Evolutionary conservation across 2,113 vertebrate species (phyloP), one percentile per base, ranked within the genome.

Genomic region (Tragelaphus imberbis): DNA sequence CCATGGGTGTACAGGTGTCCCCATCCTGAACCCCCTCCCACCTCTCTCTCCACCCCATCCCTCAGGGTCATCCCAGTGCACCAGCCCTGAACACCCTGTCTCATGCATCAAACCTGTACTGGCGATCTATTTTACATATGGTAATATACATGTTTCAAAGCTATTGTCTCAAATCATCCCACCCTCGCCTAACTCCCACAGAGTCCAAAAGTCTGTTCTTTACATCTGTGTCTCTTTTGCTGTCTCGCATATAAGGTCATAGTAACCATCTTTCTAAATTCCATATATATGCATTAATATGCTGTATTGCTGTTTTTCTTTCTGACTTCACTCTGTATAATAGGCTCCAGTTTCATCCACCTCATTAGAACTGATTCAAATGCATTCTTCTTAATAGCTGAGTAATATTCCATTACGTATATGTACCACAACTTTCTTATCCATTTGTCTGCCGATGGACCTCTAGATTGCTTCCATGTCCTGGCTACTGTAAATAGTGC

Each of bases 381-480:
- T 68, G 65, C 17, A 36, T 36, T 68, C 2, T 5, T 68, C 36
- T 36, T 36, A 68, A 68, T 2, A 2, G 33, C 17, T 68, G 65
- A 68, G 33, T 68, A 68, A 68, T n/a, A 68, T 21, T 68, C 33
- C 65, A 21, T 36, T 21, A 1, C 36, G 17, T 68, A 21, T 36
- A 68, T 68, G 17, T 21, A 36, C 65, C 8, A 21, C 16, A 36
- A 1, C 4, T 36, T 68, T 2, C 33, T 68, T 68, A 2, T 68
- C 2, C 65, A 68, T n/a, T 68, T 4, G 0, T 11, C 33, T 68
- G 33, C 65, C 0, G 0, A 71, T 71, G 65, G 65, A 36, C n/a
- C 19, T 16, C 33, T 68, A 68, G 65, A 33, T 68, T 10, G 65
- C 65, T 68, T 36, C 33, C 65, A 68, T 68, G 65, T 68, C 65